Base-by-base conservation (phyloP, 2,888 invertebrate genomes). In the Leptinotarsa tumamoca region DNA sequence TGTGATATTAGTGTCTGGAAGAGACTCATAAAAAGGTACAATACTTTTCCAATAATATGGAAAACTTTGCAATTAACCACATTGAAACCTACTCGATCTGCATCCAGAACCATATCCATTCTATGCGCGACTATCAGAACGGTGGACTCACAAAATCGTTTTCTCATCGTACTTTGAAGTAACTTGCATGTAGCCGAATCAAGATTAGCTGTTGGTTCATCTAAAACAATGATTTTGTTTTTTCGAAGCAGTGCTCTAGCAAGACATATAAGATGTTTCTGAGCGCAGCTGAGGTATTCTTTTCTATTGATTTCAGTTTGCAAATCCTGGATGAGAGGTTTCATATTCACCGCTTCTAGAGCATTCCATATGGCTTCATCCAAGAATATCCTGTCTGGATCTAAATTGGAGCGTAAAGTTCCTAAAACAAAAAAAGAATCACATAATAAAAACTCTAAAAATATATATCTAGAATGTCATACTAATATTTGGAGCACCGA, bases 51-150 rank as follows among this genome's bases (percentile, higher is more conserved):
- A 13, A 13, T 3, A 3, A 10, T 43, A 43, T 43, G 10, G 1
- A 43, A 43, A 43, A 10, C 43, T 7, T 15, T 7, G n/a, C 4
- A 17, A 0, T 52, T 52, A n/a, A 17, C 3, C 4, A n/a, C 10
- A 10, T 13, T 23, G 13, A 4, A 3, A 58, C 72, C 68, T n/a
- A 77, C 93, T 87, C 92, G 92, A 88, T 95, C 95, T 0, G 94
- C 94, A 87, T 96, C 95, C 93, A 96, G 95, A 69, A 96, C 93
- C 0, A 95, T 95, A 84, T 95, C 92, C 10, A 96, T 90, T 54
- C 96, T 91, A 87, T 96, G 96, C 27, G 96, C 95, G 63, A 96
- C 94, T 0, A 95, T 95, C 51, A 96, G 90, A 43, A 96, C 95
- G 0, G 95, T 95, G 85, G 95, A 95, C 18, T 92, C 90, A 1